Conservation (phyloP, 2,797 vertebrate species). For the Chelon labrosus region DNA sequence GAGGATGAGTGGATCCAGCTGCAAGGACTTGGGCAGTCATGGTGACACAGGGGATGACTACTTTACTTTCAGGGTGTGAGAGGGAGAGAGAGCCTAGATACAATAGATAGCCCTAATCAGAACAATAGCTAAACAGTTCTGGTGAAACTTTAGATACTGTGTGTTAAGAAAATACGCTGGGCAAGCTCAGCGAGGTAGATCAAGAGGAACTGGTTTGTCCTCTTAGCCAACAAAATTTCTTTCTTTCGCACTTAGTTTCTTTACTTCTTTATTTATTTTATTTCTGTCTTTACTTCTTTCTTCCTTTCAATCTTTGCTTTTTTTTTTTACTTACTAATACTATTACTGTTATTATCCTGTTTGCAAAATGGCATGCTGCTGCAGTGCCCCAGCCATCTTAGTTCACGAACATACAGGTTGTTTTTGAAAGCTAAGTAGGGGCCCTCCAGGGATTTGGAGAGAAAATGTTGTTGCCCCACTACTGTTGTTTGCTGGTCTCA, state of each 20-base stretch:
- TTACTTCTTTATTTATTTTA: background rate
- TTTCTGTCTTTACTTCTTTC: background rate
- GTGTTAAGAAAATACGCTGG: constrained; percentile 55
- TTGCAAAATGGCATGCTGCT: background rate
- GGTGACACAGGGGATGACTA: constrained; percentile 43
- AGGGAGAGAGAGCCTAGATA: constrained; percentile 45
- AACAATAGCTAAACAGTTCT: constrained; percentile 74
- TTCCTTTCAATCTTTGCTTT: background rate
- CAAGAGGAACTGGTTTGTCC: constrained; percentile 79
- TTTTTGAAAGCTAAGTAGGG: constrained; percentile 19
- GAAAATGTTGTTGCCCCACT: constrained; percentile 34
- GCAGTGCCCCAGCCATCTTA: constrained; percentile 2
- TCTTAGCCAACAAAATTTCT: constrained; percentile 50
- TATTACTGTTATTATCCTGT: constrained; percentile 1
- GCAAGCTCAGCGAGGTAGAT: constrained; percentile 51
- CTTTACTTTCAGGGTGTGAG: constrained; percentile 59
- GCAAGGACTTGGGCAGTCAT: constrained; percentile 53
- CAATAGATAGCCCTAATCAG: constrained; percentile 65
- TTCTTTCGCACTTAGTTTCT: background rate
- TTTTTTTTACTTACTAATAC: background rate
- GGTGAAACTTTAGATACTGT: constrained; percentile 72
- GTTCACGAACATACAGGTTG: constrained; percentile 8
- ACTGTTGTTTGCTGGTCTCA: constrained; percentile 33
- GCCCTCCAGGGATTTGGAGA: constrained; percentile 39
- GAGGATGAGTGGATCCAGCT: constrained; percentile 81